Evolutionary conservation across 2,888 invertebrate species (phyloP), one percentile per base, ranked within the genome.

Genomic region (Isoperla grammatica): DNA sequence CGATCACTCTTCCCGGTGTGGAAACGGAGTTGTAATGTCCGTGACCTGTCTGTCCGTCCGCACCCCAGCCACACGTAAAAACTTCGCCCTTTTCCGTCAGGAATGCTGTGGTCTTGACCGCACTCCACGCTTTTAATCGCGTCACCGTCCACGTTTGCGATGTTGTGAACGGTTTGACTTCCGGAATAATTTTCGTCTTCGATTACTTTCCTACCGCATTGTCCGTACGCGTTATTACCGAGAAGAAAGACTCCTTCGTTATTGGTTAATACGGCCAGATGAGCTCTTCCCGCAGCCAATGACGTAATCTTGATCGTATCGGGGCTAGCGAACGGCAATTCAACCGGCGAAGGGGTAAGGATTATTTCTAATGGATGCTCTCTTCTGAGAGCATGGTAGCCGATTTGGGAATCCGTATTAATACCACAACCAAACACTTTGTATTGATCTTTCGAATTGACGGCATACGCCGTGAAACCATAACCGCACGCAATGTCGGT

Each of bases 161-260:
- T 83, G 61, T 83, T 80, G 73, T 90, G 79, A 19, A 90, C 78
- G 8, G 81, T 77, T 71, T 81, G 81, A 67, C 83, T 87, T 4
- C 81, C 81, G 46, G 71, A 74, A 68, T 90, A 94, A 57, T 87
- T 78, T 73, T 96, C 95, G 60, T 86, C 79, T 2, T 81, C 73
- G 63, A 92, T 83, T 60, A 95, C 83, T 57, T 80, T 80, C 56
- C 95, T 78, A 0, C 94, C 96, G 73, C 97, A 97, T 72, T 97
- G 97, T 0, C 97, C 97, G 71, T 90, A 94, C 0, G 88, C 82
- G 75, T 98, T 98, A 73, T 94, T 94, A 1, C 97, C 97, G 57
- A 95, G 74, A 13, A 88, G 83, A 71, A 86, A 95, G 0, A 90
- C 82, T 1, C 89, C 90, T 71, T 90, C 90, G 59, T 80, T 81